Evolutionary conservation across 30 jellyfish, hydroid and myxozoan species (phyloP).

Genomic region (Morbakka virulenta): DNA sequence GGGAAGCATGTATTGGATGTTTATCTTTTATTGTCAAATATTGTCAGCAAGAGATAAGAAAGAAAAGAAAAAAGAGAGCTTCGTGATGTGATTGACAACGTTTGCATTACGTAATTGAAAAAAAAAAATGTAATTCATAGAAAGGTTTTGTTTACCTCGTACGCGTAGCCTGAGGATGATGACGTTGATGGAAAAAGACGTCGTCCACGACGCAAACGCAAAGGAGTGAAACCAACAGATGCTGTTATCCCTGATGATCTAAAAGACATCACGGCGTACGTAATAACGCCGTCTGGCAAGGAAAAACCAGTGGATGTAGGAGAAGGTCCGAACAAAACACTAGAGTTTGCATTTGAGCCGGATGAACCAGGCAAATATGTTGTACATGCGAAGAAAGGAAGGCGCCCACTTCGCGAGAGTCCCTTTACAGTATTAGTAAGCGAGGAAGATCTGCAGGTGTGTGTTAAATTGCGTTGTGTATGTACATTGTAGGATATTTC

Average conservation of each 20-base stretch:
- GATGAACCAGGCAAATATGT: slow-evolving; percentile 80
- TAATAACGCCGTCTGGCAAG: slow-evolving; percentile 95
- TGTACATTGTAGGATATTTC: too few relatives aligned
- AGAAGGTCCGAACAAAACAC: slow-evolving; percentile 86
- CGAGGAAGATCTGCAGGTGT: slow-evolving; percentile 7
- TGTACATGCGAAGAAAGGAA: slow-evolving; percentile 66
- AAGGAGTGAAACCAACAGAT: background rate
- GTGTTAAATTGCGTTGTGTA: background rate
- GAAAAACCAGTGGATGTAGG: slow-evolving; percentile 97
- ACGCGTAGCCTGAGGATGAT: too few relatives aligned
- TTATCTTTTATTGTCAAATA: too few relatives aligned
- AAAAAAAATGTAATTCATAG: too few relatives aligned
- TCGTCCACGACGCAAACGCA: background rate
- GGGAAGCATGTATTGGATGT: too few relatives aligned
- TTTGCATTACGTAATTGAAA: too few relatives aligned
- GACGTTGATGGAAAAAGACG: slow-evolving; percentile 9
- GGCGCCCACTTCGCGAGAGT: slow-evolving; percentile 85
- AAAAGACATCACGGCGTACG: slow-evolving; percentile 91
- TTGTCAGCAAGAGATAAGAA: too few relatives aligned
- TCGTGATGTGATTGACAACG: too few relatives aligned
- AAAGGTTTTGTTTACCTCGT: too few relatives aligned
- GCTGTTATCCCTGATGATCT: slow-evolving; percentile 81
- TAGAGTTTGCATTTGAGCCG: slow-evolving; percentile 93
- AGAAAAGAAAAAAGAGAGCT: too few relatives aligned
- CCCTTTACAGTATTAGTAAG: slow-evolving; percentile 86